Conservation (phyloP, 2,113 vertebrate genomes). For the Calyptomena viridis region DNA sequence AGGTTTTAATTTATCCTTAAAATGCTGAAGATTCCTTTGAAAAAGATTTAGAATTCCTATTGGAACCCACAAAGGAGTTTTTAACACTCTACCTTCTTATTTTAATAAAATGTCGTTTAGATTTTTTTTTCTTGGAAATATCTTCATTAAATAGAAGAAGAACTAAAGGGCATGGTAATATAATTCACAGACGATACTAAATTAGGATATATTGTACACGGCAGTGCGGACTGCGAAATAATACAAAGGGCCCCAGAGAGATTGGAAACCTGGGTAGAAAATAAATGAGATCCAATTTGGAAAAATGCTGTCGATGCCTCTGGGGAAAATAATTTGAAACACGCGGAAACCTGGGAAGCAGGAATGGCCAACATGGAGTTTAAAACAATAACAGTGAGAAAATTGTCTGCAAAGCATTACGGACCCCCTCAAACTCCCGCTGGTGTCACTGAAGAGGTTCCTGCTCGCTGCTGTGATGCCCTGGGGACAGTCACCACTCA, state of each 20-base stretch:
- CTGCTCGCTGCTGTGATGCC: background rate
- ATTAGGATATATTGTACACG: constrained; percentile 62
- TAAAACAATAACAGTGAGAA: constrained; percentile 60
- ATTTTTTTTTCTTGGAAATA: constrained; percentile 47
- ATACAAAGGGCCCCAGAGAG: constrained; percentile 64
- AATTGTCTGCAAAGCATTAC: constrained; percentile 58
- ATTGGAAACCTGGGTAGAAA: constrained; percentile 67
- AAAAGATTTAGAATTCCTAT: constrained; percentile 5
- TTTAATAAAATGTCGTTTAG: constrained; percentile 54
- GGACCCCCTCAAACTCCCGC: background rate
- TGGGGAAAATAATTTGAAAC: constrained; percentile 70
- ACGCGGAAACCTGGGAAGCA: constrained; percentile 55
- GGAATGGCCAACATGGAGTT: constrained; percentile 45
- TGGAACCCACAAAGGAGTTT: constrained; percentile 30
- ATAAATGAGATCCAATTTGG: constrained; percentile 72
- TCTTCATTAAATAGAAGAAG: constrained; percentile 64
- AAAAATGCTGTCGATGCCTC: constrained; percentile 63
- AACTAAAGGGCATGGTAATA: constrained; percentile 63
- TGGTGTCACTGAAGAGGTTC: background rate
- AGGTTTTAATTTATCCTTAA: constrained; percentile 29
- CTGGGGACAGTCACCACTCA: background rate
- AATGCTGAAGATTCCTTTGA: background rate
- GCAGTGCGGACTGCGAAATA: constrained; percentile 45
- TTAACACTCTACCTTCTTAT: constrained; percentile 31
- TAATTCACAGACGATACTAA: constrained; percentile 66